A percentile compares a stretch with the other conserved stretches of the same genome.
phyloP scores from a whole-genome alignment of 2,888 invertebrate species.

The Lasioglossum pauxillum region DNA sequence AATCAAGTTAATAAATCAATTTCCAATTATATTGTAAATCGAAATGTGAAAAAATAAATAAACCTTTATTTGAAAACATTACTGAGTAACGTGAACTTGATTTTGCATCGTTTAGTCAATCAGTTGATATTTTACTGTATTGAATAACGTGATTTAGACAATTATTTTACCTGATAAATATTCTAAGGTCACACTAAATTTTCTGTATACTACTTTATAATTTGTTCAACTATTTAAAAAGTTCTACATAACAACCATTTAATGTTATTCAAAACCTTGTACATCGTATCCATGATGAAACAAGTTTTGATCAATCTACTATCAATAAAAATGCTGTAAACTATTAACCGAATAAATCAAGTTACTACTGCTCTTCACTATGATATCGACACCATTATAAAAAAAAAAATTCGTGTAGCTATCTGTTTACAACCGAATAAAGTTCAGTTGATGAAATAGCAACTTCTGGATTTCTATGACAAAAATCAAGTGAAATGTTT shows the following conservation, averaged over 20 bases:
- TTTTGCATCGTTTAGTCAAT: neutral
- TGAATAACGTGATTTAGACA: neutral
- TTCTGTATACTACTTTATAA: constrained; percentile 12
- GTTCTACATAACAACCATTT: neutral
- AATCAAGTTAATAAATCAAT: constrained; percentile 19
- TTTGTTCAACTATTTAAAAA: constrained; percentile 4
- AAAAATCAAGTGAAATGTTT: constrained; percentile 35
- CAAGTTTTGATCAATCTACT: neutral
- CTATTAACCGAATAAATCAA: neutral
- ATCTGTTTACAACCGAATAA: constrained; percentile 9
- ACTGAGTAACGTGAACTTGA: neutral
- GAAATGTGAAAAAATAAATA: neutral
- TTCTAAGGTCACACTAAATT: neutral
- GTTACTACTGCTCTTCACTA: neutral
- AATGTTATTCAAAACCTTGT: neutral
- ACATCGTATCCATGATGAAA: neutral
- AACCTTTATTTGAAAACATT: constrained; percentile 17
- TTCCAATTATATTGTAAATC: neutral
- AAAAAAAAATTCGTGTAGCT: constrained; percentile 13
- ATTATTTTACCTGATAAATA: neutral
- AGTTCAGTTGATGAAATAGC: constrained; percentile 2
- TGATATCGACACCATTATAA: constrained; percentile 1
- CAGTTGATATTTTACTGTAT: constrained; percentile 1
- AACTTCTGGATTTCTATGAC: constrained; percentile 9
- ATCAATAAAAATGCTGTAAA: neutral